Conservation (phyloP, 2,888 invertebrate genomes). For the Anthophora plumipes region DNA sequence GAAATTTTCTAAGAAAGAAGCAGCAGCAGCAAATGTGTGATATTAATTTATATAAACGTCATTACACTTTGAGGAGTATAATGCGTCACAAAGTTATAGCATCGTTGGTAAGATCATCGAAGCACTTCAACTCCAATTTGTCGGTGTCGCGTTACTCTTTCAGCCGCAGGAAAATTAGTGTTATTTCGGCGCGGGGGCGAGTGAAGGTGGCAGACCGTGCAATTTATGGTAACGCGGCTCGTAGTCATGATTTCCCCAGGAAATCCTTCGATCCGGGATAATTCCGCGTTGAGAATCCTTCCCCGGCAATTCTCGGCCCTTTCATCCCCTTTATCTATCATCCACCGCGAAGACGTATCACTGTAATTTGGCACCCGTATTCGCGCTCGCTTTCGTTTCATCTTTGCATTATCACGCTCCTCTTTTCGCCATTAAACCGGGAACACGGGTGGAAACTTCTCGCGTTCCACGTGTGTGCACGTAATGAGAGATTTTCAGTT, state of each 20-base stretch:
- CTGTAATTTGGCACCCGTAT: slow-evolving; percentile 19
- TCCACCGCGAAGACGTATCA: neutral
- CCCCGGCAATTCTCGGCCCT: neutral
- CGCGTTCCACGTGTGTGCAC: neutral
- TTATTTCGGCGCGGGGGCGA: neutral
- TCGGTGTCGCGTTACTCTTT: slow-evolving; percentile 30
- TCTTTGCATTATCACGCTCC: neutral
- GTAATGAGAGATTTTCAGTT: slow-evolving; percentile 3
- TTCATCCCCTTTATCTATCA: slow-evolving; percentile 11
- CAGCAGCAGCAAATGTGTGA: too few relatives aligned
- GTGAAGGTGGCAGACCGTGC: slow-evolving; percentile 22
- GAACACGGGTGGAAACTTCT: neutral
- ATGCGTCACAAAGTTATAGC: too few relatives aligned
- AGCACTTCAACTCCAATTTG: slow-evolving; percentile 1
- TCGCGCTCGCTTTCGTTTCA: neutral
- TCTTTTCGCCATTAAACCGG: neutral
- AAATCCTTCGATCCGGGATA: slow-evolving; percentile 48
- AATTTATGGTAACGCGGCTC: slow-evolving; percentile 31
- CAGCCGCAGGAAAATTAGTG: slow-evolving; percentile 29
- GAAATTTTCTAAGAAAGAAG: too few relatives aligned
- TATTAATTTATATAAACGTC: too few relatives aligned
- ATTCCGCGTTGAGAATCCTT: slow-evolving; percentile 22
- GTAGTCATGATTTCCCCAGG: slow-evolving; percentile 46
- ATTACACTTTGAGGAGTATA: too few relatives aligned
- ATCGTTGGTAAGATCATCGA: neutral